These are phyloP conservation scores for Parelbella ahira DNA, from an alignment of 2,888 invertebrate genomes.

Conservation along the genomic window DNA sequence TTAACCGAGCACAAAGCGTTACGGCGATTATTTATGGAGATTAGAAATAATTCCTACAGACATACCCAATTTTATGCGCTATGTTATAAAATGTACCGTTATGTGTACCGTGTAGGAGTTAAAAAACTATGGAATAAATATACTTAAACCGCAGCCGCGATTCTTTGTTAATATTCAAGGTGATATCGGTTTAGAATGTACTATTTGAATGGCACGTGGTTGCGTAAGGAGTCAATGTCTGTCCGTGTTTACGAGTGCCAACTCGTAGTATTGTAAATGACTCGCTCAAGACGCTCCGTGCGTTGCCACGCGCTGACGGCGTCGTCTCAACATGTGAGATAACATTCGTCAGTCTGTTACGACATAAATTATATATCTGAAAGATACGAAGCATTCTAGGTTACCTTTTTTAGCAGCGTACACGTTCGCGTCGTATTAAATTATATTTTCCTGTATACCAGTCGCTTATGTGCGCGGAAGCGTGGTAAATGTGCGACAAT, in stretches of 20 bases:
- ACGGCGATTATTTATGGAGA: too few relatives aligned
- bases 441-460: slow-evolving; percentile 3
- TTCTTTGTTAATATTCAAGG: slow-evolving; percentile 7
- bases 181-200: slow-evolving; percentile 3
- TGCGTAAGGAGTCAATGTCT: slow-evolving; percentile 23
- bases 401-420: slow-evolving; percentile 15
- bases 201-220: slow-evolving; percentile 19
- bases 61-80: too few relatives aligned
- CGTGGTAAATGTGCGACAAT: slow-evolving; percentile 6
- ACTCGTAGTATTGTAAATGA: slow-evolving; percentile 20
- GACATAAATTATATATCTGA: slow-evolving; percentile 5
- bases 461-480: slow-evolving; percentile 3
- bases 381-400: slow-evolving; percentile 16
- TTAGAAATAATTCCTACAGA: too few relatives aligned
- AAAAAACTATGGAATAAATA: too few relatives aligned
- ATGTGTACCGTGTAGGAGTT: too few relatives aligned
- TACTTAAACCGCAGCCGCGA: too few relatives aligned
- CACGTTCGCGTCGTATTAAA: slow-evolving; percentile 11
- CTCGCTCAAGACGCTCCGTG: slow-evolving; percentile 16
- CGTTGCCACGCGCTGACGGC: slow-evolving; percentile 15
- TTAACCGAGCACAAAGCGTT: too few relatives aligned
- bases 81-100: too few relatives aligned
- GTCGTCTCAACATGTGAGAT: slow-evolving; percentile 15
- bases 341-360: slow-evolving; percentile 18
- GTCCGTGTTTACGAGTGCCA: slow-evolving; percentile 20